Conservation (phyloP, 23 tunicate genomes). For the Clavelina lepadiformis region DNA sequence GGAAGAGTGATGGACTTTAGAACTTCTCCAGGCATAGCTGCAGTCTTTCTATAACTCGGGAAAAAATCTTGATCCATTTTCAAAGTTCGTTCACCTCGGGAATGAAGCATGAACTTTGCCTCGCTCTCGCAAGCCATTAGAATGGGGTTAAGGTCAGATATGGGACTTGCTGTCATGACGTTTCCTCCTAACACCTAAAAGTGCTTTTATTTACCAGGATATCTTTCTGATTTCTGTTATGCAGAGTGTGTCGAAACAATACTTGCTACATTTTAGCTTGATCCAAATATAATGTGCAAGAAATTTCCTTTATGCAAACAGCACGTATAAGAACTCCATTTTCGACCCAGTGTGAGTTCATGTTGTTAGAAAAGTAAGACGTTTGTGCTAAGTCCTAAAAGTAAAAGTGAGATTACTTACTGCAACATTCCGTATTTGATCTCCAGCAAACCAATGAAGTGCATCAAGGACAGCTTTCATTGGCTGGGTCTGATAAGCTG, state of each 20-base stretch:
- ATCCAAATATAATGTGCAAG: too few species aligned
- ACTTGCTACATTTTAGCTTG: too few species aligned
- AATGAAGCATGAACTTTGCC: constrained; percentile 35
- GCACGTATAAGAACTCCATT: too few species aligned
- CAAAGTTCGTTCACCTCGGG: constrained; percentile 35
- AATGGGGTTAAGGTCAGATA: constrained; percentile 94
- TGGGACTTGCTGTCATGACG: constrained; percentile 95
- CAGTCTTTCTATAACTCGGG: constrained; percentile 83
- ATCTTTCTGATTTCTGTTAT: too few species aligned
- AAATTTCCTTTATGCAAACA: too few species aligned
- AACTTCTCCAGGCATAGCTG: constrained; percentile 40
- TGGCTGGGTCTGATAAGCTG: constrained; percentile 29
- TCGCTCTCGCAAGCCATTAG: constrained; percentile 60
- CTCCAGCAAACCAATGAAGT: constrained; percentile 90
- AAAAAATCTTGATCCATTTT: constrained; percentile 82
- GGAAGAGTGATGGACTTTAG: constrained; percentile 42
- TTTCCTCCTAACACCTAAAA: constrained; percentile 84
- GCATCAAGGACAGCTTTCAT: constrained; percentile 47
- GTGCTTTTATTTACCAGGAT: too few species aligned
- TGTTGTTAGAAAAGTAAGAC: too few species aligned
- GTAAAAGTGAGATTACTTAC: too few species aligned
- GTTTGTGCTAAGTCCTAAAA: too few species aligned
- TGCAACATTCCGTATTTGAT: constrained; percentile 93
- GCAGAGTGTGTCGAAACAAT: too few species aligned
- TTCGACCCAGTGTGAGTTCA: too few species aligned